Conservation (phyloP, 2,113 vertebrate genomes). For the Mastomys natalensis region DNA sequence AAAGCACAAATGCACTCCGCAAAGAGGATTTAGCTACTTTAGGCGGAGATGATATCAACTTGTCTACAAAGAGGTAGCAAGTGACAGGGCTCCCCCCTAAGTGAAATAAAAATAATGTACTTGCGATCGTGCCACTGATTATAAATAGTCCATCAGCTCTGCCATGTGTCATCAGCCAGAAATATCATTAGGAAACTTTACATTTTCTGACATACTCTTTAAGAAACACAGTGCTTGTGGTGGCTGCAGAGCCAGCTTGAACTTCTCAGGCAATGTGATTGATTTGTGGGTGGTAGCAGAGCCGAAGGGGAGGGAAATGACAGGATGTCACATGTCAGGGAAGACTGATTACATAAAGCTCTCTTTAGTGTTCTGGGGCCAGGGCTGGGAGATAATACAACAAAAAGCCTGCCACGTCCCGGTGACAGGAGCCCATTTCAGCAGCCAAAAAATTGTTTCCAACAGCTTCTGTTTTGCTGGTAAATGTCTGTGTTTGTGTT, state of each 20-base stretch:
- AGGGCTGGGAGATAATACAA: slow-evolving; percentile 79
- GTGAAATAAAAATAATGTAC: slow-evolving; percentile 69
- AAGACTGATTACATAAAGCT: slow-evolving; percentile 70
- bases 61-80: slow-evolving; percentile 71
- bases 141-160: slow-evolving; percentile 75
- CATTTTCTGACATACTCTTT: slow-evolving; percentile 76
- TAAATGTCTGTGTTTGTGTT: slow-evolving; percentile 65
- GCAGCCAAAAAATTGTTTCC: slow-evolving; percentile 82
- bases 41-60: slow-evolving; percentile 66
- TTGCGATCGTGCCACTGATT: slow-evolving; percentile 73
- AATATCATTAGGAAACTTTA: slow-evolving; percentile 80
- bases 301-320: slow-evolving; percentile 76
- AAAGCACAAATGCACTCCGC: slow-evolving; percentile 55
- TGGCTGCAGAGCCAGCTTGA: slow-evolving; percentile 74
- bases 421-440: slow-evolving; percentile 81
- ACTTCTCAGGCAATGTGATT: slow-evolving; percentile 66
- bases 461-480: slow-evolving; percentile 83
- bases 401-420: slow-evolving; percentile 79
- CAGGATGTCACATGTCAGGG: slow-evolving; percentile 65
- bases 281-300: slow-evolving; percentile 76
- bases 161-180: slow-evolving; percentile 81
- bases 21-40: slow-evolving; percentile 69
- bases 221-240: slow-evolving; percentile 73
- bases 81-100: slow-evolving; percentile 72
- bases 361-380: slow-evolving; percentile 36